phyloP scores from a whole-genome alignment of 2,888 invertebrate species.

The Zygogramma bicolorata region DNA sequence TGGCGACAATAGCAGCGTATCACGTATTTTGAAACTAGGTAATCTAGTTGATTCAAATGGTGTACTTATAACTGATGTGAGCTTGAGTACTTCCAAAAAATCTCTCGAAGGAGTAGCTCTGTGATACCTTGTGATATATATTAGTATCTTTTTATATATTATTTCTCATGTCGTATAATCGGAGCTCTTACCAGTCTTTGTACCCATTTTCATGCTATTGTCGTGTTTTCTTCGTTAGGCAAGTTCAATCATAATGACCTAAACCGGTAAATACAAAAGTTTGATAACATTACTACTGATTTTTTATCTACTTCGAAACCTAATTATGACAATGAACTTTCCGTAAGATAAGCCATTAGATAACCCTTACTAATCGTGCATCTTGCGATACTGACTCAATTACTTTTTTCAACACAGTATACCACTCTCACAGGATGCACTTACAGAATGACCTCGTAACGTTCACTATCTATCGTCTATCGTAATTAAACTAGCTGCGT shows the following conservation, averaged over 20 bases:
- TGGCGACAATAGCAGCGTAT: no score
- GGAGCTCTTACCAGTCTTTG: no score
- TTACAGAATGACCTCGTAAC: neutral
- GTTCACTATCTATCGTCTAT: conserved; percentile 1
- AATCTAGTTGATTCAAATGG: no score
- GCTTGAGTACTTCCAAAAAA: no score
- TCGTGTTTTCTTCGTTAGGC: no score
- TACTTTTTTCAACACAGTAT: neutral
- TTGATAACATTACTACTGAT: neutral
- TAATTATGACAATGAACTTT: conserved; percentile 6
- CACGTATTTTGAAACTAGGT: no score
- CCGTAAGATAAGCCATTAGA: neutral
- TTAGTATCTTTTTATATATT: no score
- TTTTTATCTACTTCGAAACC: neutral
- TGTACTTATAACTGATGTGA: no score
- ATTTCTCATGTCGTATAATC: no score
- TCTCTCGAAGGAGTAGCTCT: no score
- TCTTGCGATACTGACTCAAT: conserved; percentile 3
- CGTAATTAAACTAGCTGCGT: conserved; percentile 4
- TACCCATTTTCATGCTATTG: no score
- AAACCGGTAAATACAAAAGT: neutral
- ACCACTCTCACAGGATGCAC: conserved; percentile 2
- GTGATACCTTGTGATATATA: no score
- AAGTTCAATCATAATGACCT: neutral
- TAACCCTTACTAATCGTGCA: conserved; percentile 2